These are phyloP conservation scores for Hetaerina titia DNA, from an alignment of 2,888 invertebrate species.

Conservation along the genomic window DNA sequence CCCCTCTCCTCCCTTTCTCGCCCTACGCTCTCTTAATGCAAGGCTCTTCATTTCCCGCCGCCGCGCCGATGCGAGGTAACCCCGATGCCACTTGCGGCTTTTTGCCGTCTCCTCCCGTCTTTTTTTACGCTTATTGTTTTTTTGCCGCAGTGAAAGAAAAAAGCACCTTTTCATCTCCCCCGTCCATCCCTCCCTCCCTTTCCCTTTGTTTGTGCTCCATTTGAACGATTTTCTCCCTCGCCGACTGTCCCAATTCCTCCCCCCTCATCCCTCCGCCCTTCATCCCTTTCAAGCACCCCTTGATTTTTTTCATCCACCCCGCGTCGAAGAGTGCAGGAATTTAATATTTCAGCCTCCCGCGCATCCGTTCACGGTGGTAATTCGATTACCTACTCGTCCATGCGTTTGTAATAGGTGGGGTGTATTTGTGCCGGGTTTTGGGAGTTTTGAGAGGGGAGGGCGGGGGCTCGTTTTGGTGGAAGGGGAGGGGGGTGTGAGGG, in stretches of 20 bases:
- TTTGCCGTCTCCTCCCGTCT: not conserved
- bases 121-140: not conserved
- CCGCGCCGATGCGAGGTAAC: not conserved
- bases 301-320: not conserved
- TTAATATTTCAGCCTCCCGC: constrained; percentile 56
- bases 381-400: constrained; percentile 34
- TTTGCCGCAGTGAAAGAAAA: not conserved
- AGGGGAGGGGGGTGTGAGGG: too few species aligned
- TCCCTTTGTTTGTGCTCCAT: not conserved
- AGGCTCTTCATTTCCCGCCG: not conserved
- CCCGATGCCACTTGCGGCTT: not conserved
- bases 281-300: not conserved
- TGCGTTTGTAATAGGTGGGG: not conserved
- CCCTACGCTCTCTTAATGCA: not conserved
- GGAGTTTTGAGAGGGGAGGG: not conserved
- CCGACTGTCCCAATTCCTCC: not conserved
- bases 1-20: not conserved
- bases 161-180: not conserved
- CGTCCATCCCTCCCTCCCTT: not conserved
- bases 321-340: constrained; percentile 46
- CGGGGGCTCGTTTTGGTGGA: not conserved
- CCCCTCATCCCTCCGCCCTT: not conserved
- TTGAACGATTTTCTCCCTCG: not conserved
- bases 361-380: constrained; percentile 43
- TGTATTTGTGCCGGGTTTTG: not conserved